Evolutionary conservation across 2,888 invertebrate species (phyloP).

Genomic region (Spisula solida): DNA sequence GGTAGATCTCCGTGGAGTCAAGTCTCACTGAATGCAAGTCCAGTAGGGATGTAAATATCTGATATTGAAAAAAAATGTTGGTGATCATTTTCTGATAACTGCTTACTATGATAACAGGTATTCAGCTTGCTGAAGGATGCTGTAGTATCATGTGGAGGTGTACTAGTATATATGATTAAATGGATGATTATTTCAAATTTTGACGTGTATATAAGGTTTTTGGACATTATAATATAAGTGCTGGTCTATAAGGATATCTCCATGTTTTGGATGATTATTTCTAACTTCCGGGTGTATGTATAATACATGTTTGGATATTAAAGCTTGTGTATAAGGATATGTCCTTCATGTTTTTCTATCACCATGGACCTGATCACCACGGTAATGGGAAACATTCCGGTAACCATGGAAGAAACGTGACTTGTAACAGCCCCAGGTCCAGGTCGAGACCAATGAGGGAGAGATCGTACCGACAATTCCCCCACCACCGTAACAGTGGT

Average conservation of each 20-base stretch:
- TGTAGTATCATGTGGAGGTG: not conserved
- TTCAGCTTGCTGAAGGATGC: not conserved
- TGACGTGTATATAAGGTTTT: too few relatives aligned
- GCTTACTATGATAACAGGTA: not conserved
- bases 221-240: too few relatives aligned
- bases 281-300: not conserved
- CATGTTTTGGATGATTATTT: too few relatives aligned
- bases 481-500: constrained; percentile 80
- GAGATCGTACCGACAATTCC: constrained; percentile 63
- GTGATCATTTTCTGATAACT: not conserved
- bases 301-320: not conserved
- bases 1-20: not conserved
- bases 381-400: constrained; percentile 15
- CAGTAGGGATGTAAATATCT: not conserved
- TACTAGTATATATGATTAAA: not conserved
- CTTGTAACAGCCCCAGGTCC: not conserved
- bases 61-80: constrained; percentile 1
- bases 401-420: not conserved
- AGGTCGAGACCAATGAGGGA: constrained; percentile 53
- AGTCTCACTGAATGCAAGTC: not conserved
- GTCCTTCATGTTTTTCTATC: constrained; percentile 78
- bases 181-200: not conserved
- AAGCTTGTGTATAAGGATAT: constrained; percentile 47
- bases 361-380: constrained; percentile 48
- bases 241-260: too few relatives aligned